phyloP scores from a whole-genome alignment of 2,888 invertebrate species.

The Cephus pygmeus region DNA sequence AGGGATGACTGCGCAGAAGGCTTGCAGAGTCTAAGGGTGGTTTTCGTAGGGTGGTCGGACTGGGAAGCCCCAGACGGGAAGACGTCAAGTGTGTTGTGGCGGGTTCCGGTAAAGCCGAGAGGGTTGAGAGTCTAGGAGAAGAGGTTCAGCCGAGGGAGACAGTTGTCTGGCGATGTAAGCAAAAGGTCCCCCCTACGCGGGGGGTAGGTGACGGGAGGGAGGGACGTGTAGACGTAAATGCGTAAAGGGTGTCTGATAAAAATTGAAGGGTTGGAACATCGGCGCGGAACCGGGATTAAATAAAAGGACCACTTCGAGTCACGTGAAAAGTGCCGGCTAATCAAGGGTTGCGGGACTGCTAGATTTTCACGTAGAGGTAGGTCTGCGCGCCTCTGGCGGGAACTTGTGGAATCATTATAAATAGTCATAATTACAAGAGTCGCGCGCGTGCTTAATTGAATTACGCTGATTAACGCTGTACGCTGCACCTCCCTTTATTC shows the following conservation, averaged over 20 bases:
- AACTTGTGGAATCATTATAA: slow-evolving; percentile 60
- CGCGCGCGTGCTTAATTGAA: slow-evolving; percentile 64
- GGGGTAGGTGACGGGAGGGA: background rate
- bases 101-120: slow-evolving; percentile 40
- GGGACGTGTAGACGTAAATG: background rate
- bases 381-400: background rate
- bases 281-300: background rate
- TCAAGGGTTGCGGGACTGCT: background rate
- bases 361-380: background rate
- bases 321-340: background rate
- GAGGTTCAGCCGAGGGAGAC: background rate
- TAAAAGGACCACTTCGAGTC: background rate
- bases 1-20: background rate
- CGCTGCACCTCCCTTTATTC: slow-evolving; percentile 14
- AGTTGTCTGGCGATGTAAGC: background rate
- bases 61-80: background rate
- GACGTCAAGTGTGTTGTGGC: slow-evolving; percentile 43
- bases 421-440: slow-evolving; percentile 66
- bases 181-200: background rate
- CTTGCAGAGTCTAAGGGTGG: background rate
- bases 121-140: slow-evolving; percentile 31
- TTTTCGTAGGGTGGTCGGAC: background rate
- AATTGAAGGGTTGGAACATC: background rate
- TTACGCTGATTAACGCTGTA: slow-evolving; percentile 65
- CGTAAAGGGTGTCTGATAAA: background rate